Percentiles rank a stretch among this genome's conserved stretches.
These are phyloP conservation scores for Plagodis dolabraria DNA, from an alignment of 2,888 invertebrate genomes.

Conservation along the genomic window DNA sequence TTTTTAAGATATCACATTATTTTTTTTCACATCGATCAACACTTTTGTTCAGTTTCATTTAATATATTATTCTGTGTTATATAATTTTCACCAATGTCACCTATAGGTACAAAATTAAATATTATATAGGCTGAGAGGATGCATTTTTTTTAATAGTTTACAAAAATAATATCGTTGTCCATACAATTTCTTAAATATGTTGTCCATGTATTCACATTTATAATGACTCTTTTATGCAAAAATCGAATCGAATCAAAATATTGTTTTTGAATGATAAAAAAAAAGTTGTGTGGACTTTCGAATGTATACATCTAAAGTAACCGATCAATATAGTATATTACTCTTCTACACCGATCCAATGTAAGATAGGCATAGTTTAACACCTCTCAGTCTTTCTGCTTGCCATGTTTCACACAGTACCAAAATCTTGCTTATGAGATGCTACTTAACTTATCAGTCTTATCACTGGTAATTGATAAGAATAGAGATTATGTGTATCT, in stretches of 20 bases:
- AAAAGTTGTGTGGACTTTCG: no score
- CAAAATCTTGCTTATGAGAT: constrained; percentile 69
- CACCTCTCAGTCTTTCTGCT: neutral
- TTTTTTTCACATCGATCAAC: neutral
- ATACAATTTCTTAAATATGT: no score
- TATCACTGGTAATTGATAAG: constrained; percentile 69
- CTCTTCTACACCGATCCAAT: no score
- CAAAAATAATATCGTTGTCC: no score
- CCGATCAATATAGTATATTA: no score
- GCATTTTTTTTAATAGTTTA: no score
- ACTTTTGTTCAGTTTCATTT: neutral
- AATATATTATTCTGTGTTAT: constrained; percentile 5
- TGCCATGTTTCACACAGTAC: constrained; percentile 49
- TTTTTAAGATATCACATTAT: constrained; percentile 5
- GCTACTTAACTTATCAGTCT: constrained; percentile 78
- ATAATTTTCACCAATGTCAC: constrained; percentile 29
- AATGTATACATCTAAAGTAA: no score
- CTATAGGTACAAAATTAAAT: constrained; percentile 6
- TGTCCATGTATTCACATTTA: no score
- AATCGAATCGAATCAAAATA: no score
- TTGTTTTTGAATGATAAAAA: no score
- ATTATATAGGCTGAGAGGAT: constrained; percentile 2
- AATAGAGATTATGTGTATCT: constrained; percentile 75
- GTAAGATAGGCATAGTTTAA: no score
- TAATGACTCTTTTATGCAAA: no score